A percentile compares a stretch with the other conserved stretches of the same genome.
Evolutionary conservation across 2,113 vertebrate genomes (phyloP).

Genomic region (Rhea pennata): DNA sequence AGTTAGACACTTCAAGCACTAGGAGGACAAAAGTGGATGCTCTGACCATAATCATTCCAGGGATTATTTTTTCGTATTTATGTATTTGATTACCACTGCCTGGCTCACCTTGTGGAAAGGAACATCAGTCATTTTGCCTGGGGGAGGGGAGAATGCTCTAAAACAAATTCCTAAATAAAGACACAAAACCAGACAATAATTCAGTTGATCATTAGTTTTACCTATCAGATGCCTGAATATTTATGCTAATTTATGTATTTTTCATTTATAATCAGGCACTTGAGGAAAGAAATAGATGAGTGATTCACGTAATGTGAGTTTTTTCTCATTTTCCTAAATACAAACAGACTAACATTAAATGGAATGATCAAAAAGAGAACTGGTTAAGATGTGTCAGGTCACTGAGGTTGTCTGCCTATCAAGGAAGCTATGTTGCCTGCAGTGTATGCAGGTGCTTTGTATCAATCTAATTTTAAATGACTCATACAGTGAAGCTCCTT

Average conservation of each 20-base stretch:
- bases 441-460: conserved; percentile 54
- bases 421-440: neutral
- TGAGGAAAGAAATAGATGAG: neutral
- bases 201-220: conserved; percentile 7
- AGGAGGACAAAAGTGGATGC: conserved; percentile 42
- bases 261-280: conserved; percentile 39
- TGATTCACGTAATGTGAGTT: neutral
- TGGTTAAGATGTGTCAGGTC: conserved; percentile 48
- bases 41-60: conserved; percentile 7
- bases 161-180: conserved; percentile 28
- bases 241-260: conserved; percentile 16
- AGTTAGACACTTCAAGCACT: conserved; percentile 30
- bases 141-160: neutral
- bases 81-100: conserved; percentile 41
- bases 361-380: neutral
- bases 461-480: conserved; percentile 57
- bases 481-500: conserved; percentile 16
- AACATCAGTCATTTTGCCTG: neutral
- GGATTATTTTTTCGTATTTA: conserved; percentile 43
- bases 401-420: conserved; percentile 30
- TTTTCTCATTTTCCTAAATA: conserved; percentile 37
- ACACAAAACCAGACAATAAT: neutral
- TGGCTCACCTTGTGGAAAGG: conserved; percentile 42
- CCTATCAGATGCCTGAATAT: conserved; percentile 28
- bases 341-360: conserved; percentile 35